Percentiles rank a stretch among this genome's conserved stretches.
phyloP scores from a whole-genome alignment of 2,888 invertebrate genomes.

The Plagodis pulveraria region DNA sequence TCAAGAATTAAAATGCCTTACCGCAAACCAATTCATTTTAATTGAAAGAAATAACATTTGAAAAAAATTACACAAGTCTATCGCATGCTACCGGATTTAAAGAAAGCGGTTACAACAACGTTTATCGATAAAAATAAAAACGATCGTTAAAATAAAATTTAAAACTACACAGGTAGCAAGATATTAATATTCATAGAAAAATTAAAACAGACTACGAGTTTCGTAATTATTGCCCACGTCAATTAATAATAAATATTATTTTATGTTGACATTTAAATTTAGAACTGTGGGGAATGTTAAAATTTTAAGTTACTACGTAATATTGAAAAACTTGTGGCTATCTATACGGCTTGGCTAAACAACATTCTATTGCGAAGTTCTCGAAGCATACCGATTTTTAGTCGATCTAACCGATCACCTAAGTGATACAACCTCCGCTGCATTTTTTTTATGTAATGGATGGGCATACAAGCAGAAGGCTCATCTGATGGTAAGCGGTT shows the following conservation, averaged over 20 bases:
- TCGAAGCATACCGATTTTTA: too few relatives aligned
- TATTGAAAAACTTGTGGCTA: too few relatives aligned
- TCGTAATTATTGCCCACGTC: constrained; percentile 27
- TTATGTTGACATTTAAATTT: constrained; percentile 25
- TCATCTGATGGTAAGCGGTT: too few relatives aligned
- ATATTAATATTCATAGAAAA: constrained; percentile 55
- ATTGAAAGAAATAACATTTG: constrained; percentile 24
- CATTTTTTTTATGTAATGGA: too few relatives aligned
- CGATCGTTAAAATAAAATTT: constrained; percentile 29
- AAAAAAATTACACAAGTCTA: constrained; percentile 13
- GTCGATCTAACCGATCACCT: too few relatives aligned
- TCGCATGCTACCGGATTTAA: constrained; percentile 21
- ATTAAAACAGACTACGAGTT: constrained; percentile 36
- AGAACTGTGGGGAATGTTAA: constrained; percentile 2
- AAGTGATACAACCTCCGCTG: too few relatives aligned
- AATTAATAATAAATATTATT: constrained; percentile 33
- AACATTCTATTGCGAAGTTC: too few relatives aligned
- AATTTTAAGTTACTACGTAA: too few relatives aligned
- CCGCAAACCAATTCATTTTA: constrained; percentile 16
- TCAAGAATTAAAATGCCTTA: not conserved
- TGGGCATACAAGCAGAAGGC: too few relatives aligned
- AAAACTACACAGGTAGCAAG: constrained; percentile 39
- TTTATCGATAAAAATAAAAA: constrained; percentile 11
- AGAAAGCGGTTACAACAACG: constrained; percentile 10
- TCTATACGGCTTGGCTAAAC: too few relatives aligned